A percentile compares a stretch with the other conserved stretches of the same genome.
Conservation (phyloP, 2,888 invertebrate genomes). For the Sycophila texana region DNA sequence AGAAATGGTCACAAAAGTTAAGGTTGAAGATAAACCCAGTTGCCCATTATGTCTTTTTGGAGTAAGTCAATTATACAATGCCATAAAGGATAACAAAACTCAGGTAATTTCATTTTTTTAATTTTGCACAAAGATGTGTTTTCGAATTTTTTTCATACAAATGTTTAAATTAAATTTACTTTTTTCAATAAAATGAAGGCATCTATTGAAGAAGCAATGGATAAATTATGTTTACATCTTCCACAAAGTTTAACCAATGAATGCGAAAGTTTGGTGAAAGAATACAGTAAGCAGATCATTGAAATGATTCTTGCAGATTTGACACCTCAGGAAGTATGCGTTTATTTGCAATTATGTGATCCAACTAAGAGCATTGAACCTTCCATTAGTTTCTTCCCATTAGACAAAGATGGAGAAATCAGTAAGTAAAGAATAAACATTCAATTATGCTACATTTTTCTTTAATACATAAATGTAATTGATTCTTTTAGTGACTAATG, state of each 20-base stretch:
- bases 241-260: conserved; percentile 80
- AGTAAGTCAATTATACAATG: conserved; percentile 84
- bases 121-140: not conserved
- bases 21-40: conserved; percentile 78
- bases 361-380: conserved; percentile 63
- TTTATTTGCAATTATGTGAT: conserved; percentile 84
- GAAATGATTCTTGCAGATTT: conserved; percentile 88
- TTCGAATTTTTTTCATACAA: not conserved
- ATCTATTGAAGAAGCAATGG: conserved; percentile 82
- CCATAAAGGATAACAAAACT: conserved; percentile 85
- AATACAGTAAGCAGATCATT: conserved; percentile 85
- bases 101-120: conserved; percentile 74
- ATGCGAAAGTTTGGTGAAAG: conserved; percentile 86
- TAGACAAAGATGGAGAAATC: conserved; percentile 75
- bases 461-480: conserved; percentile 2
- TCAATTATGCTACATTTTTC: not conserved
- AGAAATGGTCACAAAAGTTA: conserved; percentile 76
- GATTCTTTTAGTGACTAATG: conserved; percentile 80
- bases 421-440: conserved; percentile 72
- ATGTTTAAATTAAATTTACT: not conserved
- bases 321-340: conserved; percentile 86
- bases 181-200: conserved; percentile 76
- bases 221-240: conserved; percentile 83
- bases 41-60: conserved; percentile 92
- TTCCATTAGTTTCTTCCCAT: conserved; percentile 74